Percentiles rank a stretch among this genome's conserved stretches.
phyloP scores from a whole-genome alignment of 2,888 invertebrate species.

The Sepiola atlantica region DNA sequence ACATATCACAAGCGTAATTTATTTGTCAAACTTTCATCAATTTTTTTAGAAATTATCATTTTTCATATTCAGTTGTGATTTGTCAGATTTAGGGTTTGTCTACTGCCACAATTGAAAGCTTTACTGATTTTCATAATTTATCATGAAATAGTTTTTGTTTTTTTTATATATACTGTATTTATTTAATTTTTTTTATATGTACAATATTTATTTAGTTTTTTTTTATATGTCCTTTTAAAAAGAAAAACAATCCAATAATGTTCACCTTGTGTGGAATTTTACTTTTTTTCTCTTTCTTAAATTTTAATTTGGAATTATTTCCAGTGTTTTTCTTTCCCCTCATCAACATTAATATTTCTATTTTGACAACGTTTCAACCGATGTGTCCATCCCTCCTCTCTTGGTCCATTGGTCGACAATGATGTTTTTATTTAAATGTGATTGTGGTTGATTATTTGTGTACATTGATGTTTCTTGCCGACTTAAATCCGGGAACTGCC shows the following conservation, averaged over 20 bases:
- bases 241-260: background rate
- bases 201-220: too few relatives aligned
- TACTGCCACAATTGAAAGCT: slow-evolving; percentile 5
- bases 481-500: too few relatives aligned
- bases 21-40: background rate
- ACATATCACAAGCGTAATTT: background rate
- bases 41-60: background rate
- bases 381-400: too few relatives aligned
- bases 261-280: background rate
- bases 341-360: too few relatives aligned
- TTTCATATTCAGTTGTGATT: background rate
- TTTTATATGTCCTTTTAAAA: background rate
- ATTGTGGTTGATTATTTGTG: too few relatives aligned
- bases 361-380: too few relatives aligned
- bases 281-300: background rate
- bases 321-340: too few relatives aligned
- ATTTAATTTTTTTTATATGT: too few relatives aligned
- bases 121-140: background rate
- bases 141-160: background rate
- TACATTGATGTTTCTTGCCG: too few relatives aligned
- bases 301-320: background rate
- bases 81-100: slow-evolving; percentile 32
- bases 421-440: too few relatives aligned
- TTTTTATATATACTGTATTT: too few relatives aligned
- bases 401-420: too few relatives aligned